Evolutionary conservation across 2,113 vertebrate genomes (phyloP).

Genomic region (Vulpes vulpes): DNA sequence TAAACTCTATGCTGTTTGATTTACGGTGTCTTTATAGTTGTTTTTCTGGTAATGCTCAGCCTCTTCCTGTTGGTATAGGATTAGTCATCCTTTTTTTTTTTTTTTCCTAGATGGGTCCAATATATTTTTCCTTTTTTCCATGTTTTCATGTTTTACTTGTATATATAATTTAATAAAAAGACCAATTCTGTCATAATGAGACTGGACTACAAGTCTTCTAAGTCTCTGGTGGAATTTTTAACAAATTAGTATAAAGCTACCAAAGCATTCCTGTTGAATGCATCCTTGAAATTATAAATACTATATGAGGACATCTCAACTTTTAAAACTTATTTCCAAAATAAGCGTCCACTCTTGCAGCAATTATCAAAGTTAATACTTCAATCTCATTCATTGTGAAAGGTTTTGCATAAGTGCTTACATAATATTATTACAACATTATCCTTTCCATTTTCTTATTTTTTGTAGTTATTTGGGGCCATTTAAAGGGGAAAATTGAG

Average conservation of each 20-base stretch:
- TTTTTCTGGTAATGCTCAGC: slow-evolving; percentile 88
- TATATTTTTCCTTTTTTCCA: slow-evolving; percentile 75
- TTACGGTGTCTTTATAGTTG: slow-evolving; percentile 90
- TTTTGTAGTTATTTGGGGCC: slow-evolving; percentile 6
- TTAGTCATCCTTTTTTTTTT: slow-evolving; percentile 81
- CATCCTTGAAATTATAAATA: background rate
- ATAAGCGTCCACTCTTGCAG: background rate
- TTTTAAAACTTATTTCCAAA: slow-evolving; percentile 57
- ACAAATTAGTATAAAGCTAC: background rate
- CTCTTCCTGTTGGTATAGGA: slow-evolving; percentile 85
- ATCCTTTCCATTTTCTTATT: background rate
- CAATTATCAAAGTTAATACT: background rate
- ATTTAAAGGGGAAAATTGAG: slow-evolving; percentile 41
- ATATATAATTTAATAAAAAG: slow-evolving; percentile 82
- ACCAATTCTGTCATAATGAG: slow-evolving; percentile 80
- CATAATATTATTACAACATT: background rate
- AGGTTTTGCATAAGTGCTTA: background rate
- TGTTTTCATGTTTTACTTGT: slow-evolving; percentile 67
- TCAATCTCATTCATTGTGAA: background rate
- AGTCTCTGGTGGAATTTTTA: slow-evolving; percentile 58
- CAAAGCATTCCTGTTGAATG: background rate
- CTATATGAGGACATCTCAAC: background rate
- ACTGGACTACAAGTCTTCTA: slow-evolving; percentile 55
- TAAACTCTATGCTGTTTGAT: slow-evolving; percentile 93
- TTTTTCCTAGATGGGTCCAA: slow-evolving; percentile 81